These are phyloP conservation scores for Apis florea DNA, from an alignment of 1,140 invertebrate genomes.

Conservation along the genomic window DNA sequence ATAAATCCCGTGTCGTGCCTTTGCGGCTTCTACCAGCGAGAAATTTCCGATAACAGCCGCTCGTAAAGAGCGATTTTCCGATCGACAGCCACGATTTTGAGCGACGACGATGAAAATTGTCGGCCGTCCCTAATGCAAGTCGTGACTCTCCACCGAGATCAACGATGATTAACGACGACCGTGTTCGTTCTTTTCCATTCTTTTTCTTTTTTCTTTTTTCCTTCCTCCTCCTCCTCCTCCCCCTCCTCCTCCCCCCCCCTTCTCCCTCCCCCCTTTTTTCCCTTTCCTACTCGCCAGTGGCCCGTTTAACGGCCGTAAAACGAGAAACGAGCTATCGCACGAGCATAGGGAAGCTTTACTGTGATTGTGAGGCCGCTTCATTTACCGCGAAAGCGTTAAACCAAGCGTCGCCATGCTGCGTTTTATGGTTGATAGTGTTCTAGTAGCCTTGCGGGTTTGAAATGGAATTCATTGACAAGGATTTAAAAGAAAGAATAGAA, in stretches of 20 bases:
- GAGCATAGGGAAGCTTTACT: neutral
- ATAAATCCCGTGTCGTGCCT: slow-evolving; percentile 26
- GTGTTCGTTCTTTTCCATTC: neutral
- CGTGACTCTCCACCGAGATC: slow-evolving; percentile 1
- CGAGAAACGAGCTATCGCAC: slow-evolving; percentile 9
- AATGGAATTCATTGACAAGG: neutral
- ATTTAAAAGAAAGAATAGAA: no score
- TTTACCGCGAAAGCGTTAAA: slow-evolving; percentile 3
- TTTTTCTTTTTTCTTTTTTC: neutral
- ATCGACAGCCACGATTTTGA: slow-evolving; percentile 10
- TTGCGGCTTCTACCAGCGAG: slow-evolving; percentile 11
- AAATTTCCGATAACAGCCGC: slow-evolving; percentile 40
- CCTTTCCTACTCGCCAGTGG: neutral
- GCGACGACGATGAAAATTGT: slow-evolving; percentile 32
- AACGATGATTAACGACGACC: slow-evolving; percentile 36
- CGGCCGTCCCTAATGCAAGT: neutral
- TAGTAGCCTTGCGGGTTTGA: no score
- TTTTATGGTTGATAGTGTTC: neutral
- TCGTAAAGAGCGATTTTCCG: slow-evolving; percentile 47
- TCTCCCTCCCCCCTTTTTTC: neutral
- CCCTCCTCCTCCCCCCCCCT: neutral
- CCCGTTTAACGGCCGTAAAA: slow-evolving; percentile 30
- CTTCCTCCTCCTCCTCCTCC: neutral
- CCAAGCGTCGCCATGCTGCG: neutral
- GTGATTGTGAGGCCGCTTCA: neutral